Evolutionary conservation across 2,888 invertebrate species (phyloP), one percentile per base, ranked within the genome.

Genomic region (Acronicta aceris): DNA sequence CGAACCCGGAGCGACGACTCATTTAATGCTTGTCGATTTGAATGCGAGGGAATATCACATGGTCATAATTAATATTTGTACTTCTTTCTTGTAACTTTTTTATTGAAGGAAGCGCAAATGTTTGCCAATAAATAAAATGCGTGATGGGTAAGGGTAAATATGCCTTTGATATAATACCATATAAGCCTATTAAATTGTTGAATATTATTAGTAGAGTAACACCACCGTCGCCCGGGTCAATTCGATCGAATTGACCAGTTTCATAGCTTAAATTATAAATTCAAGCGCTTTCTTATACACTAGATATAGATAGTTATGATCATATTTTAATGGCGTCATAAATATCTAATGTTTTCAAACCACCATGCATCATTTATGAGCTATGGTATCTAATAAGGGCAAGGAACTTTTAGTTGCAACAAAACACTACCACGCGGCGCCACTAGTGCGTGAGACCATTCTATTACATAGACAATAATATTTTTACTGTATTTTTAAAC

Each of bases 21-120:
- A 92, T 92, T 94, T 92, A 89, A 92, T 90, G 91, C 90, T 86
- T 92, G 94, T 93, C 91, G 89, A 88, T 88, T 92, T 83, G 80
- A 73, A 87, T 81, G 49, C 71, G 58, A 74, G 59, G 48, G 61
- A 68, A 81, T 65, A 76, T 69, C 57, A 59, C 57, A 62, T 45
- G 59, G 45, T 62, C 61, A 77, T 88, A 78, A 78, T 78, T 78
- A 79, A 79, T 79, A 74, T 77, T 74, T 79, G 62, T 69, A 62
- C 45, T 61, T 68, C 52, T 59, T 71, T 63, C 58, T 66, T 63
- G 59, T 46, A 47, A 48, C 25, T 47, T 69, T 65, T 64, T 63
- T 56, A 45, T 49, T 21, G 16, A 61, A 46, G 9, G 46, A 30
- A 40, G 36, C 10, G n/a, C 48, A 42, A 0, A 13, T 12, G 33